A percentile compares a stretch with the other conserved stretches of the same genome.
These are phyloP conservation scores for Triplophysa siluroides DNA, from an alignment of 2,113 vertebrate genomes.

Conservation along the genomic window DNA sequence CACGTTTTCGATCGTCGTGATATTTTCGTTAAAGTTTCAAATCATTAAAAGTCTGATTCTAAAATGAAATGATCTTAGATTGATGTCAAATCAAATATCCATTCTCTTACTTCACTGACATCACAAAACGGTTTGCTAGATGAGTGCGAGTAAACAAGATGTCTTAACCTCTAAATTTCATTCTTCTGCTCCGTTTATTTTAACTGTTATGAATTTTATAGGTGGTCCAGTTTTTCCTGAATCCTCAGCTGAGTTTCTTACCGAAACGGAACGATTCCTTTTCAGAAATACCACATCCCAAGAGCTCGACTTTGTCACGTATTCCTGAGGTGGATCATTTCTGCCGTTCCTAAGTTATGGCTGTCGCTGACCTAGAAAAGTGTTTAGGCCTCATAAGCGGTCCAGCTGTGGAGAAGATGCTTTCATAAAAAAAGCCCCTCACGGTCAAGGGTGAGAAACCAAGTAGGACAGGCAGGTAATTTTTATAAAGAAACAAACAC, in stretches of 20 bases:
- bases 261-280: conserved; percentile 20
- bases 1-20: too few relatives aligned
- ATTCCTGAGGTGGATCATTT: conserved; percentile 38
- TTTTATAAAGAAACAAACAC: conserved; percentile 49
- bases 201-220: conserved; percentile 6
- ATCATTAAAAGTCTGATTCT: too few relatives aligned
- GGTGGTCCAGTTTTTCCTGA: conserved; percentile 37
- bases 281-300: conserved; percentile 39
- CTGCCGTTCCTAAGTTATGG: conserved; percentile 38
- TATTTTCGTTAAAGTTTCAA: too few relatives aligned
- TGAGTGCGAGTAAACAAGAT: background rate
- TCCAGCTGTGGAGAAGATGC: conserved; percentile 48
- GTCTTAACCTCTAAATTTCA: too few relatives aligned
- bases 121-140: too few relatives aligned
- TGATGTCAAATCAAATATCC: too few relatives aligned
- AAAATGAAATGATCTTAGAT: too few relatives aligned
- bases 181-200: background rate
- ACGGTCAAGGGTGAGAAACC: conserved; percentile 57
- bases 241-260: conserved; percentile 17
- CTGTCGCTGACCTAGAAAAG: conserved; percentile 54
- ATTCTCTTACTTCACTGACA: too few relatives aligned
- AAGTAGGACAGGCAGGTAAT: conserved; percentile 56
- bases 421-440: conserved; percentile 22
- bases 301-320: conserved; percentile 33
- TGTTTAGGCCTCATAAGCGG: conserved; percentile 19